Conservation (phyloP, 2,113 vertebrate species). For the Hyaena hyaena region DNA sequence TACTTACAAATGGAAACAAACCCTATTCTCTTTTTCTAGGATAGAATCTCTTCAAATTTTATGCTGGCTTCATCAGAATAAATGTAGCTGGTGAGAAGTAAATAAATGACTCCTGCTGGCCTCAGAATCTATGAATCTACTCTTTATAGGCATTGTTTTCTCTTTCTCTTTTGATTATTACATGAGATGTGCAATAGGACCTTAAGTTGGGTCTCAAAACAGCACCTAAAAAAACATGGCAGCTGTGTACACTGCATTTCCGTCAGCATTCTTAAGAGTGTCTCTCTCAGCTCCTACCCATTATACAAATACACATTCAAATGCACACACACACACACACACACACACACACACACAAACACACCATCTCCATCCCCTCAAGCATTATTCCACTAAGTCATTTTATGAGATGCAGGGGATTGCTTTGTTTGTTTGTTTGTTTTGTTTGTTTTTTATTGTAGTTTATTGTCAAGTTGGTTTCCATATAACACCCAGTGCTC, state of each 20-base stretch:
- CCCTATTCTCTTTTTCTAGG: not conserved
- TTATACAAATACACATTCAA: not conserved
- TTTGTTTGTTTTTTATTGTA: no score
- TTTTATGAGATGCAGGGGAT: not conserved
- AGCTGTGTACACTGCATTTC: fast-evolving
- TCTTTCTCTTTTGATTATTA: not conserved
- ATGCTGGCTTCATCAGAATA: not conserved
- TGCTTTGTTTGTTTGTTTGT: not conserved
- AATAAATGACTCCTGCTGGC: not conserved
- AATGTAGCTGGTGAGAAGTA: not conserved
- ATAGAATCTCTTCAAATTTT: not conserved
- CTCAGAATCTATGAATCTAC: not conserved
- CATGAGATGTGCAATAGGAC: not conserved
- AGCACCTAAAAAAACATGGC: not conserved
- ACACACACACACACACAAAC: not conserved
- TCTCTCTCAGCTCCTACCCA: not conserved
- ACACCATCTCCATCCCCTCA: not conserved
- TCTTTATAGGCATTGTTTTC: not conserved
- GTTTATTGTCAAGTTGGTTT: no score
- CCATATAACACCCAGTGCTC: no score
- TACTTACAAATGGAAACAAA: not conserved
- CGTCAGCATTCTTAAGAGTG: not conserved
- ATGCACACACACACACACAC: not conserved
- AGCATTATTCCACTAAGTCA: not conserved
- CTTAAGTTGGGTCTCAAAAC: not conserved